phyloP scores from a whole-genome alignment of 2,888 invertebrate genomes.

The Yponomeuta plumbellus region DNA sequence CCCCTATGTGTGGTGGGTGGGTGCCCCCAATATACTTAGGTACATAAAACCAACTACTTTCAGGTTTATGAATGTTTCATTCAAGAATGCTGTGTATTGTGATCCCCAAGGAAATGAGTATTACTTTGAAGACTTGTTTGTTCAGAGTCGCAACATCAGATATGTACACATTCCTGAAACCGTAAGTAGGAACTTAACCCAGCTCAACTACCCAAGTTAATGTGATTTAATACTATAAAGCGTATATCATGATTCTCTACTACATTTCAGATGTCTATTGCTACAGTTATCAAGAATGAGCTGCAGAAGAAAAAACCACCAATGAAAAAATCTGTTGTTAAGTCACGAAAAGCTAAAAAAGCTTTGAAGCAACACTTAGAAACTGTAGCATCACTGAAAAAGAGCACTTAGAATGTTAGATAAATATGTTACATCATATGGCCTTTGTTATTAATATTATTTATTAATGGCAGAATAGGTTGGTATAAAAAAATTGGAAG shows the following conservation, averaged over 20 bases:
- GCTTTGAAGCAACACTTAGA: conserved; percentile 68
- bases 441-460: too few relatives aligned
- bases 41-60: conserved; percentile 38
- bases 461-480: too few relatives aligned
- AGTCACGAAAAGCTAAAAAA: conserved; percentile 71
- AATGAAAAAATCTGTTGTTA: conserved; percentile 34
- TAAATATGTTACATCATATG: too few relatives aligned
- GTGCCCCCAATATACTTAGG: not conserved
- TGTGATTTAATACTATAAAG: not conserved
- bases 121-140: conserved; percentile 78
- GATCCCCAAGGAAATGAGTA: conserved; percentile 78
- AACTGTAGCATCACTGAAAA: conserved; percentile 46
- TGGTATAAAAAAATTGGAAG: too few relatives aligned
- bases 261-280: conserved; percentile 64
- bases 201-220: not conserved
- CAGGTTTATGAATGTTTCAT: conserved; percentile 81
- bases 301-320: conserved; percentile 38
- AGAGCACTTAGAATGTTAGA: not conserved
- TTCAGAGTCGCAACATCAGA: conserved; percentile 80
- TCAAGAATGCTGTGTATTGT: conserved; percentile 78
- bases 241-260: conserved; percentile 16
- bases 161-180: conserved; percentile 81
- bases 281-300: conserved; percentile 67
- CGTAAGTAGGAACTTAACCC: conserved; percentile 41
- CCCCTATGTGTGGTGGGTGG: too few relatives aligned